Evolutionary conservation across 2,113 vertebrate species (phyloP), one percentile per base, ranked within the genome.

Genomic region (Prionailurus viverrinus): DNA sequence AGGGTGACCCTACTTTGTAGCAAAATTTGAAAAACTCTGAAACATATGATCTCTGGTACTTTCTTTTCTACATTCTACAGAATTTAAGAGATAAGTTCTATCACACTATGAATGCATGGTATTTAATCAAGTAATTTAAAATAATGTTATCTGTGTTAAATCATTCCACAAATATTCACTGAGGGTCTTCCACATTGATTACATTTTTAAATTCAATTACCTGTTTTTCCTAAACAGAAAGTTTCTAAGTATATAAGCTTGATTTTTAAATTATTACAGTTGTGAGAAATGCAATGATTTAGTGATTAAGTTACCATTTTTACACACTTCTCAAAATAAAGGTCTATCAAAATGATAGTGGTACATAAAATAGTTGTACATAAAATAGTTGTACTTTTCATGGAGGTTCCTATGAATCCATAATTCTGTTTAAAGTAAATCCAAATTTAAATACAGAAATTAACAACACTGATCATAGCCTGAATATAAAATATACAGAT

Each of bases 401-500:
- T 15, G 8, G 53, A 94, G 45, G 51, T 33, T 94, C 88, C 66
- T 33, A 53, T 48, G 7, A 88, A 66, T 55, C 31, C 15, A 4
- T 91, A 41, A 84, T 89, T 84, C 58, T 55, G 33, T 83, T 93
- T 84, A 89, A n/a, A 91, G 58, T 63, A 55, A 96, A 88, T 7
- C 15, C 41, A 79, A 88, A 89, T 18, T 66, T 88, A 92, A 91
- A 84, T 71, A 68, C 31, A 92, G 51, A 88, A 79, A 63, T 81
- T 88, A 96, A 71, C 23, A 82, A 85, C 18, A 91, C 29, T 79
- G 21, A 87, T 48, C 55, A 92, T 15, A 94, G 71, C 51, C 79
- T 81, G 69, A 65, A 83, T 89, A 91, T 87, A 78, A 95, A 94
- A 87, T 9, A 36, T 45, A n/a, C 91, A 63, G 55, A 81, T 82